These are phyloP conservation scores for Caenorhabditis tropicalis DNA, from an alignment of 1,140 invertebrate genomes.

Conservation along the genomic window DNA sequence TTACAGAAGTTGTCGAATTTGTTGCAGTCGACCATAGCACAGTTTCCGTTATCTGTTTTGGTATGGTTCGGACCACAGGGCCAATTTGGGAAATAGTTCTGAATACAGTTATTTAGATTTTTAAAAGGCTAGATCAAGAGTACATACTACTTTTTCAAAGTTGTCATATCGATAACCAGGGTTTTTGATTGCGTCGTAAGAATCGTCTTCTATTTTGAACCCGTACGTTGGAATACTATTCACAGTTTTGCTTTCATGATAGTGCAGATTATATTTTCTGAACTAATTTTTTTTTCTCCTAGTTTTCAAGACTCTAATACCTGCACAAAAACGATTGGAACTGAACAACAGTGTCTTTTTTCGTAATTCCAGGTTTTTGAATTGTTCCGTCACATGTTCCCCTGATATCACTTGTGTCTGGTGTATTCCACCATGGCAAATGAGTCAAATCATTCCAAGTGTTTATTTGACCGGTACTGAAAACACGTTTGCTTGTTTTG, in stretches of 20 bases:
- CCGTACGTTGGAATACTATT: constrained; percentile 31
- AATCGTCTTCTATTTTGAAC: constrained; percentile 49
- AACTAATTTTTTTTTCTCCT: not conserved
- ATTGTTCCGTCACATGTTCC: constrained; percentile 47
- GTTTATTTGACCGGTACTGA: constrained; percentile 27
- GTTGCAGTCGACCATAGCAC: not conserved
- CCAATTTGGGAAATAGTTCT: constrained; percentile 53
- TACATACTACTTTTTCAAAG: constrained; percentile 23
- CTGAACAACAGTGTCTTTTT: constrained; percentile 29
- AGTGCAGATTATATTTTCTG: constrained; percentile 48
- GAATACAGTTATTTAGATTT: not conserved
- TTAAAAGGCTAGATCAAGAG: not conserved
- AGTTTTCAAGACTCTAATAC: not conserved
- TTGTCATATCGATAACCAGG: constrained; percentile 48
- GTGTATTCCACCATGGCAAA: constrained; percentile 33
- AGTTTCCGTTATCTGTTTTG: not conserved
- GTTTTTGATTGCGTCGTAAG: constrained; percentile 47
- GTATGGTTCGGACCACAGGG: constrained; percentile 43
- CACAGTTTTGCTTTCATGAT: constrained; percentile 28
- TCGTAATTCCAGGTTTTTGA: constrained; percentile 49
- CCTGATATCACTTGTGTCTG: constrained; percentile 12
- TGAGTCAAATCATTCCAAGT: constrained; percentile 27
- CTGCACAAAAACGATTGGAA: constrained; percentile 36
- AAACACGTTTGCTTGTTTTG: not conserved
- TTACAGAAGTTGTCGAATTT: constrained; percentile 10